Evolutionary conservation across 1,140 invertebrate species (phyloP), one percentile per base, ranked within the genome.

Genomic region (Adelges cooleyi): DNA sequence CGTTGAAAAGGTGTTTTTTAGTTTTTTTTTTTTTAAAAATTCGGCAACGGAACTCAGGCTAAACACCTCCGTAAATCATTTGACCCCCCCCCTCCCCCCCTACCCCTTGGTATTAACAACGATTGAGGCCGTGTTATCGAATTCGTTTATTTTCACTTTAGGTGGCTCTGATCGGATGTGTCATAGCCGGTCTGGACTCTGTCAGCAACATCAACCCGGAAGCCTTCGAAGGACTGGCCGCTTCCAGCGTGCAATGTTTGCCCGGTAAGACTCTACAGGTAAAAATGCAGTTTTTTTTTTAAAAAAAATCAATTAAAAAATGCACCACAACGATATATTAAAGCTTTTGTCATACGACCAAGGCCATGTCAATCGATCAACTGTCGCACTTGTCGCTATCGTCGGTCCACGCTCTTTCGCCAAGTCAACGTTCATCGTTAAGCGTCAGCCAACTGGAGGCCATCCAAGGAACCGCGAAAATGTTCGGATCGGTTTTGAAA

Each of bases 91-190:
- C 18, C 18, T 8, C 6, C 11, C n/a, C n/a, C 11, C n/a, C 23
- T 20, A 11, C 6, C 13, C 13, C 13, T 38, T 38, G 36, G 36
- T 38, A 13, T 38, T 38, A n/a, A n/a, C n/a, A n/a, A n/a, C n/a
- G n/a, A n/a, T n/a, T n/a, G n/a, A n/a, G n/a, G n/a, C n/a, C n/a
- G n/a, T n/a, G n/a, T n/a, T n/a, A n/a, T n/a, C n/a, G n/a, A n/a
- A n/a, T n/a, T n/a, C n/a, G n/a, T n/a, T n/a, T 56, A 42, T 11
- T 33, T 33, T 33, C 11, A 53, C 22, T 3, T 65, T 36, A 71
- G 69, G 40, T 71, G 2, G 67, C 68, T 3, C 46, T 66, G 11
- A 67, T 71, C 23, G 70, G 70, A n/a, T 71, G 70, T 46, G 66
- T 71, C 2, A 66, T 70, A 25, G 53, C 40, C 4, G 70, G 70